Base-by-base conservation (phyloP, 2,888 invertebrate species). In the Laspeyria flexula region DNA sequence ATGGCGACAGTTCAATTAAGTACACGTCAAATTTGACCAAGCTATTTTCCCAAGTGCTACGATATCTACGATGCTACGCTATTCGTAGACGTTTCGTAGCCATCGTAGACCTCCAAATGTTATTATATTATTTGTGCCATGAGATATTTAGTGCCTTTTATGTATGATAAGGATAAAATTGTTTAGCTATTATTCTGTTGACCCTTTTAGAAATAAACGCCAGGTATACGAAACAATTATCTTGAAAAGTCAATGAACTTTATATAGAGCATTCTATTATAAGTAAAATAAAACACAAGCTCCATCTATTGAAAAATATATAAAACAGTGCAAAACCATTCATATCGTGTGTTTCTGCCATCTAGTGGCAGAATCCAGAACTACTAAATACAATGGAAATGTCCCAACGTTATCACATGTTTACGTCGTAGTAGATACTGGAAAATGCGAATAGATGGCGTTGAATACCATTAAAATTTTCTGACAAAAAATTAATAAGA, bases 381-480 rank as follows among this genome's bases (percentile, higher is more conserved):
- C n/a, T n/a, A n/a, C n/a, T n/a, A n/a, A n/a, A n/a, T n/a, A n/a
- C n/a, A n/a, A n/a, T n/a, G n/a, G n/a, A n/a, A n/a, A n/a, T n/a
- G n/a, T n/a, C n/a, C n/a, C n/a, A n/a, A n/a, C n/a, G n/a, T n/a
- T n/a, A n/a, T n/a, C n/a, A n/a, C n/a, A n/a, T n/a, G n/a, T n/a
- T n/a, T n/a, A n/a, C n/a, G n/a, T n/a, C n/a, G n/a, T n/a, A n/a
- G 21, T 21, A 18, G 15, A 34, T 64, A 6, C 6, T 6, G 21
- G 35, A 47, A 64, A 60, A 60, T 41, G 42, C 16, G 18, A 0
- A 30, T 23, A 68, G 65, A 54, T 68, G 69, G 65, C 65, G 69
- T 12, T 60, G 9, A 16, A 37, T 39, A 15, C 15, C 33, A 11
- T 34, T n/a, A n/a, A n/a, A n/a, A n/a, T n/a, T n/a, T n/a, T n/a